phyloP scores from a whole-genome alignment of 2,113 vertebrate genomes.

The Rostratula benghalensis region DNA sequence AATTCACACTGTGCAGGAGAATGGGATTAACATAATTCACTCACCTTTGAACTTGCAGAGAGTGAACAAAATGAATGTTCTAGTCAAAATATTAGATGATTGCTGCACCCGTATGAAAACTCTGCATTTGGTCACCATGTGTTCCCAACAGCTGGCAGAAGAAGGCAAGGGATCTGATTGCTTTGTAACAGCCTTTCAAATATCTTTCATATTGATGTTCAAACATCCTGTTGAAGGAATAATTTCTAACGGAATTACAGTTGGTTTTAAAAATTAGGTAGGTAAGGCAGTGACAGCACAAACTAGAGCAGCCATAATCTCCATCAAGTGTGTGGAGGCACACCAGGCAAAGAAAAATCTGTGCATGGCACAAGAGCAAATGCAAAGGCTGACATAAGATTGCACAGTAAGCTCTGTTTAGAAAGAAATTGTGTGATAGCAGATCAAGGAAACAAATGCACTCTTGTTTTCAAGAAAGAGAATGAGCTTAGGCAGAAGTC shows the following conservation, averaged over 20 bases:
- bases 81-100: conserved; percentile 8
- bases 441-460: conserved; percentile 60
- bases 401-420: conserved; percentile 24
- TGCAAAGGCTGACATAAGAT: conserved; percentile 8
- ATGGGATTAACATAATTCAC: conserved; percentile 35
- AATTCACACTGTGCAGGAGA: neutral
- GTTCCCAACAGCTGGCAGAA: conserved; percentile 15
- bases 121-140: neutral
- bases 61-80: conserved; percentile 18
- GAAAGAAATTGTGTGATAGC: conserved; percentile 19
- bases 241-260: conserved; percentile 6
- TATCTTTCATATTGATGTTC: neutral
- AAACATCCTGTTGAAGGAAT: neutral
- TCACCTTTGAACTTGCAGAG: conserved; percentile 6
- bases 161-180: neutral
- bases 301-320: conserved; percentile 2
- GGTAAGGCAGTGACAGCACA: neutral
- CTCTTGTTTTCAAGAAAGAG: conserved; percentile 8
- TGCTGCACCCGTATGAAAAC: neutral
- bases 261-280: neutral
- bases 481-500: conserved; percentile 27
- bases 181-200: neutral
- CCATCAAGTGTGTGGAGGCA: neutral
- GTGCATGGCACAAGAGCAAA: neutral
- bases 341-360: neutral